Percentiles rank a stretch among this genome's conserved stretches.
These are phyloP conservation scores for Heliangelus exortis DNA, from an alignment of 2,797 vertebrate genomes.

Conservation along the genomic window DNA sequence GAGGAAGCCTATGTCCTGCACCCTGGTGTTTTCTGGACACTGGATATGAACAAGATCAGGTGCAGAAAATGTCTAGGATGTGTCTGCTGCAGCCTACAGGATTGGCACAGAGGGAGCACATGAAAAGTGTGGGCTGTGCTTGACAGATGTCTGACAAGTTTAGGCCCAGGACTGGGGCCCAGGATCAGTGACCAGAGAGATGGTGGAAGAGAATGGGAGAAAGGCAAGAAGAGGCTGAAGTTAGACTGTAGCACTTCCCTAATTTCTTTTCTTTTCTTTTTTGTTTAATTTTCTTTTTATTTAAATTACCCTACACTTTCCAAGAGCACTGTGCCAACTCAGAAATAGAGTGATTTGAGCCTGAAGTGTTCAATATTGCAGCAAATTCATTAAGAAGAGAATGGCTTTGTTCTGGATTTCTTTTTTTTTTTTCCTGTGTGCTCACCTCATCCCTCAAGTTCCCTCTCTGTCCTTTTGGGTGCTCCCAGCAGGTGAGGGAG, in stretches of 20 bases:
- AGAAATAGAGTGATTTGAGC: not conserved
- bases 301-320: not conserved
- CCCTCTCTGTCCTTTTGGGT: not conserved
- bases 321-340: not conserved
- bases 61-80: not conserved
- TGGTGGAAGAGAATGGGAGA: not conserved
- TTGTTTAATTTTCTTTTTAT: too few relatives aligned
- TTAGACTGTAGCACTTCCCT: not conserved
- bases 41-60: not conserved
- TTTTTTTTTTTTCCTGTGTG: not conserved
- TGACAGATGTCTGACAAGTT: too few relatives aligned
- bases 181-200: rapidly evolving
- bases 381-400: not conserved
- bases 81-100: not conserved
- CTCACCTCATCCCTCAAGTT: not conserved
- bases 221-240: rapidly evolving
- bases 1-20: not conserved
- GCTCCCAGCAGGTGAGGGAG: not conserved
- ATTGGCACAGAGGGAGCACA: too few relatives aligned
- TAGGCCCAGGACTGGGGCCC: not conserved
- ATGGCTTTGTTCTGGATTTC: not conserved
- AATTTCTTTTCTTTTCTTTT: not conserved
- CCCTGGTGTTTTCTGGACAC: not conserved
- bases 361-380: not conserved
- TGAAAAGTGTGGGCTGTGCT: not conserved